Evolutionary conservation across 2,113 vertebrate species (phyloP).

Genomic region (Pygoscelis antarcticus): DNA sequence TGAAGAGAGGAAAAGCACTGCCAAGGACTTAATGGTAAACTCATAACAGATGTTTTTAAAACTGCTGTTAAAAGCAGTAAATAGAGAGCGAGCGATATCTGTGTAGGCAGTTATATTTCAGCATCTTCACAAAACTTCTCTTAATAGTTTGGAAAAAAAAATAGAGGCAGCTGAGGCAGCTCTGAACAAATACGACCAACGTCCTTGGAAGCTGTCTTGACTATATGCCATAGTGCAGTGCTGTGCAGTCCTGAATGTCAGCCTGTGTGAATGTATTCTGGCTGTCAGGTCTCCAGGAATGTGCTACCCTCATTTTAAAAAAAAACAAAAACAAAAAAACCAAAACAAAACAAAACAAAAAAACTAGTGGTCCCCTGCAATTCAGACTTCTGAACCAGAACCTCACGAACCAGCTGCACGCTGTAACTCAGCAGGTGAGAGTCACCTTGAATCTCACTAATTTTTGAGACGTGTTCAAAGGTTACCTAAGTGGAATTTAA

Average conservation of each 20-base stretch:
- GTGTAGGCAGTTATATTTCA: background rate
- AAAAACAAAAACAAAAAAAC: background rate
- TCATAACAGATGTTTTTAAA: background rate
- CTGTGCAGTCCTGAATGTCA: background rate
- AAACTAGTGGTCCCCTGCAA: background rate
- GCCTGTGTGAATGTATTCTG: background rate
- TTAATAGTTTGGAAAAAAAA: background rate
- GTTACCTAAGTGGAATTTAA: background rate
- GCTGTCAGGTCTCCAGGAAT: background rate
- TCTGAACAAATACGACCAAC: background rate
- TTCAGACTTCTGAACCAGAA: background rate
- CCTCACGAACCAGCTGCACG: background rate
- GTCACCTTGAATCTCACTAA: background rate
- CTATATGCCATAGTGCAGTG: background rate
- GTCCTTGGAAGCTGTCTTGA: background rate
- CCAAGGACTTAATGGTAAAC: constrained; percentile 75
- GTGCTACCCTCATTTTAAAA: background rate
- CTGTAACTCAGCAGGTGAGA: background rate
- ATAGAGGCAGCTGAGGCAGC: background rate
- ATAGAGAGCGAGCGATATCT: background rate
- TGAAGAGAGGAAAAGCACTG: constrained; percentile 65
- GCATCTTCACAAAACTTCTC: background rate
- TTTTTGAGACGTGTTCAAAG: background rate
- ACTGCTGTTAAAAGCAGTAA: background rate
- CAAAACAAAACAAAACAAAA: background rate